Evolutionary conservation across 2,113 vertebrate species (phyloP).

Genomic region (Himantopus leucocephalus): DNA sequence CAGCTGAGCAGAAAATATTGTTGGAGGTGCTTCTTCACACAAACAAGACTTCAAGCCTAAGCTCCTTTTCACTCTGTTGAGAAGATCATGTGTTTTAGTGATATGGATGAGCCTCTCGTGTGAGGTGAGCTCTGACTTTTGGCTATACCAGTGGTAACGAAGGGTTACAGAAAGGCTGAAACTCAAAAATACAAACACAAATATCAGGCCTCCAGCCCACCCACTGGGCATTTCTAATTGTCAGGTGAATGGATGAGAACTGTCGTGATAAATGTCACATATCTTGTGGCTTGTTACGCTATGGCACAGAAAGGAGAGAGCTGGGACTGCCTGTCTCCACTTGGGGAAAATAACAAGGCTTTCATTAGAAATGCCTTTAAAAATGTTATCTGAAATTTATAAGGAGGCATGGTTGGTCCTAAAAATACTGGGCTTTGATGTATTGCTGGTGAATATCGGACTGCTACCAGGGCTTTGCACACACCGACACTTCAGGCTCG

Average conservation of each 20-base stretch:
- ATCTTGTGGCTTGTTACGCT: slow-evolving; percentile 48
- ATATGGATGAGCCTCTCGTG: not conserved
- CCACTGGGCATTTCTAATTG: slow-evolving; percentile 69
- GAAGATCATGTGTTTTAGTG: not conserved
- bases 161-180: slow-evolving; percentile 64
- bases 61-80: not conserved
- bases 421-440: not conserved
- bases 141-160: slow-evolving; percentile 19
- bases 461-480: not conserved
- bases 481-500: rapidly evolving
- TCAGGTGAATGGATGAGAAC: slow-evolving; percentile 69
- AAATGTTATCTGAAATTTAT: not conserved
- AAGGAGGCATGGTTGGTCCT: not conserved
- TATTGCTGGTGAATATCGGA: not conserved
- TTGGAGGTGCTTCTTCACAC: not conserved
- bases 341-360: not conserved
- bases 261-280: slow-evolving; percentile 78
- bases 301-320: not conserved
- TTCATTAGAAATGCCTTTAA: not conserved
- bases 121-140: not conserved
- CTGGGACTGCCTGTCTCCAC: not conserved
- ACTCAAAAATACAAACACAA: slow-evolving; percentile 56
- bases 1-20: not conserved
- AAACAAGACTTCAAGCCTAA: not conserved
- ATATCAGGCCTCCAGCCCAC: slow-evolving; percentile 47